Evolutionary conservation across 2,888 invertebrate genomes (phyloP).

Genomic region (Glyphotaelius pellucidus): DNA sequence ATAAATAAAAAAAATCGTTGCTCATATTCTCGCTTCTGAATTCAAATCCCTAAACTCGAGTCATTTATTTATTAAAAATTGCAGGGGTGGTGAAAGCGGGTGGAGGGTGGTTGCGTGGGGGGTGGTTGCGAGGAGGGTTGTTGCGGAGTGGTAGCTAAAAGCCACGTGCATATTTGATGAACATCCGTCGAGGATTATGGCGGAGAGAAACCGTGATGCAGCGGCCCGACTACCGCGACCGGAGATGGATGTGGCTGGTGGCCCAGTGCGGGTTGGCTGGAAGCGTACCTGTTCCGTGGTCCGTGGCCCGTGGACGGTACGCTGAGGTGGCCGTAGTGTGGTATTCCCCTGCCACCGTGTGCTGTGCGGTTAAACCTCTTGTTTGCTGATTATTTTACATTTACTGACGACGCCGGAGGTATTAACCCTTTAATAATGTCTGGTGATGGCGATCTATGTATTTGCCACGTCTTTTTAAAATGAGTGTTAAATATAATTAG

Average conservation of each 20-base stretch:
- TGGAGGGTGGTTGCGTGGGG: neutral
- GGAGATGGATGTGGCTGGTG: constrained; percentile 32
- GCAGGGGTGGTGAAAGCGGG: constrained; percentile 10
- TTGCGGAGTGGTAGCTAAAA: constrained; percentile 58
- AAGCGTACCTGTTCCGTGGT: neutral
- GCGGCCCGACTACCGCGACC: constrained; percentile 53
- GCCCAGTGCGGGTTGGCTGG: neutral
- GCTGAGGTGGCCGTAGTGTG: neutral
- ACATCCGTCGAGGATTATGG: constrained; percentile 65
- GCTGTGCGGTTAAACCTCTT: neutral
- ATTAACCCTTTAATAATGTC: neutral
- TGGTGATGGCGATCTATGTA: neutral
- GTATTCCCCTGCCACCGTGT: neutral
- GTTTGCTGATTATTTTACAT: neutral
- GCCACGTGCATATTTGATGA: constrained; percentile 66
- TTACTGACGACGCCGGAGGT: neutral
- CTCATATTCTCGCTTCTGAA: neutral
- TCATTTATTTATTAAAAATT: constrained; percentile 38
- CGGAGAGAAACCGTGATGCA: constrained; percentile 59
- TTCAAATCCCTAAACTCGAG: constrained; percentile 38
- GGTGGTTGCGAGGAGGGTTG: neutral
- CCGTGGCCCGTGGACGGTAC: neutral
- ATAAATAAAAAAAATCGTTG: neutral
- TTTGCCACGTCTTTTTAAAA: too few species aligned
- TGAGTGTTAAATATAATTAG: too few species aligned